Percentiles rank a stretch among this genome's conserved stretches.
phyloP scores from a whole-genome alignment of 2,888 invertebrate species.

The Cylindroiulus punctatus region DNA sequence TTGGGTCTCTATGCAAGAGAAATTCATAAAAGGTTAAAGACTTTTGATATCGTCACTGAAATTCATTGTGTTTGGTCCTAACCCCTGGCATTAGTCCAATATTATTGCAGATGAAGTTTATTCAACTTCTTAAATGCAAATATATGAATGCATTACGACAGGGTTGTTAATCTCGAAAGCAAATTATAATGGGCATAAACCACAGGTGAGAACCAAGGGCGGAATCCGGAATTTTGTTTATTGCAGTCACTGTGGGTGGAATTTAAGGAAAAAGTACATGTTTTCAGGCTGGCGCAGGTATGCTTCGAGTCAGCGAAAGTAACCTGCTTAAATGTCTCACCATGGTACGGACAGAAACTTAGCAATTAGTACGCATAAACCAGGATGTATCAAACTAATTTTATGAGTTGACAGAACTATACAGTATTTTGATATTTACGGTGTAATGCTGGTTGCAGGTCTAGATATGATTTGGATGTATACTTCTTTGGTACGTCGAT shows the following conservation, averaged over 20 bases:
- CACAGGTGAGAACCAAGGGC: slow-evolving; percentile 36
- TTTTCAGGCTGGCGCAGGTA: not conserved
- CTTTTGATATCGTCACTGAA: no score
- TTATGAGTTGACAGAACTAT: not conserved
- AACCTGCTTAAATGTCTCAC: not conserved
- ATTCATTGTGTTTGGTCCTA: not conserved
- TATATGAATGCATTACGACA: not conserved
- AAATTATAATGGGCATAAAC: slow-evolving; percentile 37
- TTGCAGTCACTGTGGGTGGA: not conserved
- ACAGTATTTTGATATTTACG: not conserved
- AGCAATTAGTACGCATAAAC: not conserved
- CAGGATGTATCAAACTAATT: not conserved
- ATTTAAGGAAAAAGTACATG: not conserved
- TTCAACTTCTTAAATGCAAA: slow-evolving; percentile 15
- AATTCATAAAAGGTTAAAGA: no score
- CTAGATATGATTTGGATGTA: no score
- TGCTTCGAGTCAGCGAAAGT: not conserved
- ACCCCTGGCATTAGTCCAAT: not conserved
- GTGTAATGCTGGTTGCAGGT: no score
- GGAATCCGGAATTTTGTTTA: slow-evolving; percentile 34
- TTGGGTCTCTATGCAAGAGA: no score
- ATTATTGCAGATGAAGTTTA: not conserved
- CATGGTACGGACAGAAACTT: not conserved
- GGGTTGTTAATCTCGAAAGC: slow-evolving; percentile 20
- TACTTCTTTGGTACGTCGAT: no score